Percentiles rank a stretch among this genome's conserved stretches.
Conservation (phyloP, 1,140 invertebrate species). For the Sinonovacula constricta region DNA sequence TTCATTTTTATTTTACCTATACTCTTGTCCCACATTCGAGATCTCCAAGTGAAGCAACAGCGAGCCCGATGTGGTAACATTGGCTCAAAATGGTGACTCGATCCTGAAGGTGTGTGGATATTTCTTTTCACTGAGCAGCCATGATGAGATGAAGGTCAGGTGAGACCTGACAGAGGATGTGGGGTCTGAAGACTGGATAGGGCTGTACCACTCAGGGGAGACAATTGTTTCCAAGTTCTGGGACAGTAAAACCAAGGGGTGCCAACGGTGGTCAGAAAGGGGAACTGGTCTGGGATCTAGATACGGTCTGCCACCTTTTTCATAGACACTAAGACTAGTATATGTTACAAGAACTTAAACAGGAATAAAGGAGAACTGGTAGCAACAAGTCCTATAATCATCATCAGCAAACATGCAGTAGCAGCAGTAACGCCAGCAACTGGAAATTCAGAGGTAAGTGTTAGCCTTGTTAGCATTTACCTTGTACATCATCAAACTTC, state of each 20-base stretch:
- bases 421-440: no score
- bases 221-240: conserved; percentile 71
- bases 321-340: conserved; percentile 68
- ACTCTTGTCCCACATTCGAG: no score
- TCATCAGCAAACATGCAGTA: conserved; percentile 59
- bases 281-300: conserved; percentile 77
- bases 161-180: conserved; percentile 78
- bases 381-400: conserved; percentile 75
- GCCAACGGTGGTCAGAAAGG: conserved; percentile 75
- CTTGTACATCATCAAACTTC: no score
- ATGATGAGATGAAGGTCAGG: conserved; percentile 64
- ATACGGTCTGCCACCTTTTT: conserved; percentile 67
- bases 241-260: conserved; percentile 78
- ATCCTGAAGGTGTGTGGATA: conserved; percentile 49
- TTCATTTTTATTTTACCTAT: no score
- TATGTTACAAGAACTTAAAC: conserved; percentile 79
- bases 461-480: no score
- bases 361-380: conserved; percentile 75
- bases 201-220: conserved; percentile 72
- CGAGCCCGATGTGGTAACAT: conserved; percentile 62
- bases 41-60: no score
- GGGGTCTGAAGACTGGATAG: conserved; percentile 77
- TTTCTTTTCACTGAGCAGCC: conserved; percentile 37
- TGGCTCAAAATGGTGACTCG: conserved; percentile 60
- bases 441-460: no score